Percentiles rank a stretch among this genome's conserved stretches.
These are phyloP conservation scores for Aleiodes testaceus DNA, from an alignment of 2,888 invertebrate genomes.

Conservation along the genomic window DNA sequence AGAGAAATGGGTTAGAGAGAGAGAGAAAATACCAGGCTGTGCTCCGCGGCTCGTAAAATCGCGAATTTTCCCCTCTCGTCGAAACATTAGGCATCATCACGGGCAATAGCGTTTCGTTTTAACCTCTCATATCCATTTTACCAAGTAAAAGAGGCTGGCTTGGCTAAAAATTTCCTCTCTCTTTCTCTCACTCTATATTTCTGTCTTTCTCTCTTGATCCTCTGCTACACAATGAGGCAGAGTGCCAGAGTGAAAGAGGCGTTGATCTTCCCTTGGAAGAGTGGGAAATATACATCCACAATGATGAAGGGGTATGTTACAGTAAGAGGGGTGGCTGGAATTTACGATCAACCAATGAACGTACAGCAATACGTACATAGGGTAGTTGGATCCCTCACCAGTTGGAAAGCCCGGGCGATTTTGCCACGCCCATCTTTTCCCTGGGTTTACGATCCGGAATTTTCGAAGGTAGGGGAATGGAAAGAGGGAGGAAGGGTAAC, in stretches of 20 bases:
- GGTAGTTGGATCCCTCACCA: constrained; percentile 40
- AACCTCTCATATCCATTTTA: constrained; percentile 21
- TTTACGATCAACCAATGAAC: constrained; percentile 50
- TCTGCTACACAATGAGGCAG: neutral
- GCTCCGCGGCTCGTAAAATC: constrained; percentile 59
- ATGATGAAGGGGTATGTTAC: constrained; percentile 46
- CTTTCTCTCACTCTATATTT: neutral
- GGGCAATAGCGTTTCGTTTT: constrained; percentile 62
- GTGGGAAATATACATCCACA: constrained; percentile 29
- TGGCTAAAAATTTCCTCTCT: neutral
- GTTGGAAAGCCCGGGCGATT: constrained; percentile 19
- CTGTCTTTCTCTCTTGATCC: neutral
- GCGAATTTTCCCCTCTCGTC: constrained; percentile 47
- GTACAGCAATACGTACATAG: constrained; percentile 40
- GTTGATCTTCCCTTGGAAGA: constrained; percentile 29
- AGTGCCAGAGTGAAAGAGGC: constrained; percentile 15
- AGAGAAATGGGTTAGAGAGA: constrained; percentile 18
- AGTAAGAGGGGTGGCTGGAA: constrained; percentile 46
- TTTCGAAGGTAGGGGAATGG: too few species aligned
- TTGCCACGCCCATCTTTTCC: constrained; percentile 51
- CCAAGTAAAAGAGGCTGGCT: constrained; percentile 5
- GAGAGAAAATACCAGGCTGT: neutral
- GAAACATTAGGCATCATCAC: constrained; percentile 62
- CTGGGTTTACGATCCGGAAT: constrained; percentile 37
- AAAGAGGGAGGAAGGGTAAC: too few species aligned